Evolutionary conservation across 2,888 invertebrate species (phyloP).

Genomic region (Agrenia bidenticulata): DNA sequence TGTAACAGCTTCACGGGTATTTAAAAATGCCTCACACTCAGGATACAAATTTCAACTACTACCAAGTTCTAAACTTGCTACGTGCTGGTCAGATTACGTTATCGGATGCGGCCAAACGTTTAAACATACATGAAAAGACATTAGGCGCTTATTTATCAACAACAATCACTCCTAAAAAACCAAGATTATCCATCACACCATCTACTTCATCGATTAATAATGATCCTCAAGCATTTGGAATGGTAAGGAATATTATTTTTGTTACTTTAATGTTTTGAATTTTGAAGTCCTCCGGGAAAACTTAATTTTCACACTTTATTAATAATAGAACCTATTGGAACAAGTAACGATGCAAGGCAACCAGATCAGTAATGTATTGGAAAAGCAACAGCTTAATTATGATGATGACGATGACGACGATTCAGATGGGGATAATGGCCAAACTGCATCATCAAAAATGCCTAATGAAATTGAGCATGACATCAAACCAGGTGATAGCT

Average conservation of each 20-base stretch:
- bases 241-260: slow-evolving; percentile 45
- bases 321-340: slow-evolving; percentile 44
- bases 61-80: slow-evolving; percentile 52
- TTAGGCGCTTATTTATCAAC: slow-evolving; percentile 70
- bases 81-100: slow-evolving; percentile 61
- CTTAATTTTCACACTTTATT: not conserved
- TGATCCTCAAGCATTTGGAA: slow-evolving; percentile 50
- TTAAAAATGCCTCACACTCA: slow-evolving; percentile 53
- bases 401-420: slow-evolving; percentile 51
- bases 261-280: too few relatives aligned
- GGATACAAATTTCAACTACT: slow-evolving; percentile 52
- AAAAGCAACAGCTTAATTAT: slow-evolving; percentile 45
- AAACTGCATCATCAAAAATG: slow-evolving; percentile 36
- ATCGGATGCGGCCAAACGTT: slow-evolving; percentile 68
- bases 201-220: slow-evolving; percentile 44
- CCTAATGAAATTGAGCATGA: slow-evolving; percentile 40
- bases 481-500: slow-evolving; percentile 37
- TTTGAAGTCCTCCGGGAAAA: slow-evolving; percentile 1
- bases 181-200: slow-evolving; percentile 49
- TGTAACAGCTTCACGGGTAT: slow-evolving; percentile 50
- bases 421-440: slow-evolving; percentile 46
- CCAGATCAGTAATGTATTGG: slow-evolving; percentile 44
- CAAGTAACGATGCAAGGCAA: slow-evolving; percentile 45
- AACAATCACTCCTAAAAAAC: slow-evolving; percentile 52
- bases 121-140: slow-evolving; percentile 74